A percentile compares a stretch with the other conserved stretches of the same genome.
Evolutionary conservation across 2,797 vertebrate genomes (phyloP).

Genomic region (Sphenodon punctatus): DNA sequence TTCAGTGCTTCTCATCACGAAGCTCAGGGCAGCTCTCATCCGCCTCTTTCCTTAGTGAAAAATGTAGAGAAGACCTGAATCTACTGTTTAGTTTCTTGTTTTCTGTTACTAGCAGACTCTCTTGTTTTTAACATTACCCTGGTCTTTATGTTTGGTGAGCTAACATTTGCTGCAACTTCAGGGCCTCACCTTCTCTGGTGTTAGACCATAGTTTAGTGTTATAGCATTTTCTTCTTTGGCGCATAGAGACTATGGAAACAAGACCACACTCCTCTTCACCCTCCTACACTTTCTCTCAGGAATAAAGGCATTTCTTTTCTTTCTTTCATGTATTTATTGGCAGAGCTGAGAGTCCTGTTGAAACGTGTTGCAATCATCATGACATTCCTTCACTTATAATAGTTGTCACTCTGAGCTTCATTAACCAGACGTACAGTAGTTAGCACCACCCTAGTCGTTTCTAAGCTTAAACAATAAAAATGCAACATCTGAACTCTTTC

Average conservation of each 20-base stretch:
- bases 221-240: too few relatives aligned
- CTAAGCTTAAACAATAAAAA: not conserved
- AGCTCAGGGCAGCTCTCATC: too few relatives aligned
- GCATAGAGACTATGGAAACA: too few relatives aligned
- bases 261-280: too few relatives aligned
- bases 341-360: conserved; percentile 27
- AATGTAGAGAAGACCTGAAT: not conserved
- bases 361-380: conserved; percentile 54
- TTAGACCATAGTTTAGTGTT: too few relatives aligned
- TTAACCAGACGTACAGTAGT: conserved; percentile 28
- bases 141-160: too few relatives aligned
- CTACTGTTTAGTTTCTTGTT: not conserved
- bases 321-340: conserved; percentile 21
- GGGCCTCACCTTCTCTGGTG: rapidly evolving
- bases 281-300: not conserved
- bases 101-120: too few relatives aligned
- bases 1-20: too few relatives aligned
- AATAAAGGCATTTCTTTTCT: not conserved
- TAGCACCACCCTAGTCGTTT: not conserved
- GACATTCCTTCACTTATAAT: conserved; percentile 57
- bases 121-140: too few relatives aligned
- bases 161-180: too few relatives aligned
- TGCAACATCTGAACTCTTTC: too few relatives aligned
- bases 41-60: not conserved
- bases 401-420: conserved; percentile 36